Conservation (phyloP, 2,797 vertebrate species). For the Triplophysa bombifrons region DNA sequence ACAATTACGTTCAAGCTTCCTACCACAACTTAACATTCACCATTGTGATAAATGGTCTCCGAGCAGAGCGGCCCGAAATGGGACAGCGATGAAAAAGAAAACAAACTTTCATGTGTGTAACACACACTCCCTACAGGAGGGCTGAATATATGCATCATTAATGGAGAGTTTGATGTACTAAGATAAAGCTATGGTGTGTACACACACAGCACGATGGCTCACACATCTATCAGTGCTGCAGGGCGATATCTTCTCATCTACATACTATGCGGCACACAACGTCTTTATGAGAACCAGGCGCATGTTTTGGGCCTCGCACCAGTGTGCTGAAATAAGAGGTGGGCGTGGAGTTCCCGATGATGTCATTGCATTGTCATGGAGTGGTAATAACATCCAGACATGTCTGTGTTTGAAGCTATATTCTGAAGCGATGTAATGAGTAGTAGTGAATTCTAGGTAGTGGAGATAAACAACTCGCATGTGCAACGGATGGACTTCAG, state of each 20-base stretch:
- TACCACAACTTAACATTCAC: constrained; percentile 28
- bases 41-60: constrained; percentile 30
- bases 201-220: constrained; percentile 69
- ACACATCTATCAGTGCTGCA: constrained; percentile 76
- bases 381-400: constrained; percentile 26
- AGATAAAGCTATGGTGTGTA: constrained; percentile 38
- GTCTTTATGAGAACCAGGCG: constrained; percentile 1
- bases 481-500: not conserved
- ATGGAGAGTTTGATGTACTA: constrained; percentile 26
- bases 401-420: not conserved
- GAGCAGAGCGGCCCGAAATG: constrained; percentile 20
- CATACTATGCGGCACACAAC: constrained; percentile 62
- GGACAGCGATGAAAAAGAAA: constrained; percentile 30
- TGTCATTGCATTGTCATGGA: constrained; percentile 23
- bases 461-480: not conserved
- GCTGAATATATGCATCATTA: constrained; percentile 41
- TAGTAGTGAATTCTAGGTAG: not conserved
- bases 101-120: constrained; percentile 33
- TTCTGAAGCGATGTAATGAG: not conserved
- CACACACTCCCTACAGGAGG: constrained; percentile 46
- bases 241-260: constrained; percentile 77
- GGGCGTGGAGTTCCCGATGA: constrained; percentile 15
- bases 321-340: not conserved
- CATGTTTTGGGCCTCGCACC: constrained; percentile 10
- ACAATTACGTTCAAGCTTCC: constrained; percentile 19